Conservation (phyloP, 2,888 invertebrate genomes). For the Nomada ruficornis region DNA sequence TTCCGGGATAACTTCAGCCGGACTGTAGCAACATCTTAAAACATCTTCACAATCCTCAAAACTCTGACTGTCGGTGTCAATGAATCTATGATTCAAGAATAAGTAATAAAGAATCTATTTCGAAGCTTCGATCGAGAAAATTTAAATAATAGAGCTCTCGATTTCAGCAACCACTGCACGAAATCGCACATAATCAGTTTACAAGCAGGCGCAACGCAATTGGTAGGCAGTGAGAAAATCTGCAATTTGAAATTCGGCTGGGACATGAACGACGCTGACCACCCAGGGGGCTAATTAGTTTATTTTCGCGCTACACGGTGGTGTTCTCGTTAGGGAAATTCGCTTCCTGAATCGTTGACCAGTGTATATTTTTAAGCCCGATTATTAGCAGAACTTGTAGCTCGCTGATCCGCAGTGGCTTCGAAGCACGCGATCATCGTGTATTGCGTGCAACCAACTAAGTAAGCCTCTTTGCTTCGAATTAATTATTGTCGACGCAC, state of each 20-base stretch:
- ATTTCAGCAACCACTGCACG: background rate
- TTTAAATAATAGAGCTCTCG: background rate
- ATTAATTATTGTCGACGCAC: slow-evolving; percentile 7
- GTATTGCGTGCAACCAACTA: slow-evolving; percentile 7
- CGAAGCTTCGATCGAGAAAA: background rate
- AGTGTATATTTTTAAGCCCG: background rate
- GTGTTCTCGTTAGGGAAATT: slow-evolving; percentile 45
- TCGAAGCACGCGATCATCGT: background rate
- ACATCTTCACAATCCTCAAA: background rate
- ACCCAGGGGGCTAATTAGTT: slow-evolving; percentile 54
- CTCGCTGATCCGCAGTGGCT: background rate
- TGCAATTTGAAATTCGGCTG: slow-evolving; percentile 22
- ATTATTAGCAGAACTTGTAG: slow-evolving; percentile 30
- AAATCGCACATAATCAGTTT: background rate
- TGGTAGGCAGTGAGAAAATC: background rate
- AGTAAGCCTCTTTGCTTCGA: background rate
- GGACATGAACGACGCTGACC: background rate
- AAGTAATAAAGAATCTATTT: no score
- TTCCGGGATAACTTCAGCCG: background rate
- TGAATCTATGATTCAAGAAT: no score
- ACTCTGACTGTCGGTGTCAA: background rate
- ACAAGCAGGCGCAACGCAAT: background rate
- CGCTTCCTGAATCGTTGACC: slow-evolving; percentile 35
- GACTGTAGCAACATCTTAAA: background rate
- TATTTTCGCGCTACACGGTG: slow-evolving; percentile 45